These are phyloP conservation scores for Hormiphora californensis DNA, from an alignment of 37 sponge, comb jelly and placozoan genomes.

Conservation along the genomic window DNA sequence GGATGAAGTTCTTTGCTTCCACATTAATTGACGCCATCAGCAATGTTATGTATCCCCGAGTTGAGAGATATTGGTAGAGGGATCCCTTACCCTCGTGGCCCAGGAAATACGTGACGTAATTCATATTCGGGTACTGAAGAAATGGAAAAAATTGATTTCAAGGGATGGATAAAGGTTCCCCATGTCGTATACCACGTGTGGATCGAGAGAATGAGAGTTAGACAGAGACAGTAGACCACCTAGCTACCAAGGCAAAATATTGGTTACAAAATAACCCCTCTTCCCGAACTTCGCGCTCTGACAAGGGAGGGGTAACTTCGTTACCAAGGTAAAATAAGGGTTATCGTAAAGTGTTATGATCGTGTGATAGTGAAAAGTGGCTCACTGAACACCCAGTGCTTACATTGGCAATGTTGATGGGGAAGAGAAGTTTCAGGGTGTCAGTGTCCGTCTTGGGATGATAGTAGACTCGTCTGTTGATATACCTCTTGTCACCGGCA, in stretches of 20 bases:
- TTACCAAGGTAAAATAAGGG: too few relatives aligned
- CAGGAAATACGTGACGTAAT: neutral
- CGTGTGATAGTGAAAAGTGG: too few relatives aligned
- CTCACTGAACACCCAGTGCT: neutral
- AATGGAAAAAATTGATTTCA: too few relatives aligned
- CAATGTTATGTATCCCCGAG: constrained; percentile 4
- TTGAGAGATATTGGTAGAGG: constrained; percentile 41
- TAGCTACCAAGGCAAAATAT: too few relatives aligned
- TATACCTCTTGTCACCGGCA: constrained; percentile 24
- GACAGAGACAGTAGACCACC: too few relatives aligned
- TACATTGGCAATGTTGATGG: neutral
- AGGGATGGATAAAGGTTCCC: too few relatives aligned
- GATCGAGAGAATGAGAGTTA: too few relatives aligned
- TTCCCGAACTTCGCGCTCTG: too few relatives aligned
- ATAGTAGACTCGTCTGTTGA: neutral
- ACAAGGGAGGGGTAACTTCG: too few relatives aligned
- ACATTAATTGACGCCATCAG: neutral
- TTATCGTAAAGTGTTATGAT: too few relatives aligned
- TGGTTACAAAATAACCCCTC: too few relatives aligned
- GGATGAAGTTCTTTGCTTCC: constrained; percentile 38
- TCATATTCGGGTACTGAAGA: constrained; percentile 13
- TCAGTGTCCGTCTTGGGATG: constrained; percentile 47
- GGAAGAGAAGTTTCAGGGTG: constrained; percentile 32
- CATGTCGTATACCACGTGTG: too few relatives aligned
- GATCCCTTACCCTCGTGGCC: constrained; percentile 23